phyloP scores from a whole-genome alignment of 2,888 invertebrate species.

The Agrotis exclamationis region DNA sequence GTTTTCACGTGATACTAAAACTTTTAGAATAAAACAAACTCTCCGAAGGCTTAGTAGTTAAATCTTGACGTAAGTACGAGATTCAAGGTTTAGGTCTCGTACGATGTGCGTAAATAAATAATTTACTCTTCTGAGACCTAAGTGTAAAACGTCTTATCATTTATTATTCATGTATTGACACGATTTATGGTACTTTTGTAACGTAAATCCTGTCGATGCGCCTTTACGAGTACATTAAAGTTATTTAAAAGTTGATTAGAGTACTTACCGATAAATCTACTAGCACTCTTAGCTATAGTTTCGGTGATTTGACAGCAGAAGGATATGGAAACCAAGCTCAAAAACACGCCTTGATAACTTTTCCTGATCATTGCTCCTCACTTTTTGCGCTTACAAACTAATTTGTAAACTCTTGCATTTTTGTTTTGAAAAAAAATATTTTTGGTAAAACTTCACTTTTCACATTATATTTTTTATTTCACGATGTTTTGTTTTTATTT shows the following conservation, averaged over 20 bases:
- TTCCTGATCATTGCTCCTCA: conserved; percentile 85
- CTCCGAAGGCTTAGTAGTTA: conserved; percentile 51
- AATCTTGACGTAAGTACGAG: conserved; percentile 55
- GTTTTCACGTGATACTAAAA: conserved; percentile 44
- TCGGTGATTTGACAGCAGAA: conserved; percentile 89
- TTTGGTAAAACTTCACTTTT: conserved; percentile 57
- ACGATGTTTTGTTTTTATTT: conserved; percentile 40
- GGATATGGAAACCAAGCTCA: conserved; percentile 88
- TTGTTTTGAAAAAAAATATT: conserved; percentile 48
- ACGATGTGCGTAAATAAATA: conserved; percentile 60
- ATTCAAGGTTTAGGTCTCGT: conserved; percentile 58
- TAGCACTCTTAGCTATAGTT: conserved; percentile 88
- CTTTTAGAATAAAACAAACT: conserved; percentile 48
- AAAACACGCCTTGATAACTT: conserved; percentile 87
- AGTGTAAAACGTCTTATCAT: conserved; percentile 59
- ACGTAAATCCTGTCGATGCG: conserved; percentile 48
- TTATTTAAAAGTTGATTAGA: conserved; percentile 26
- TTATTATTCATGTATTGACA: conserved; percentile 61
- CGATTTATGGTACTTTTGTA: conserved; percentile 57
- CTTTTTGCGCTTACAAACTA: conserved; percentile 65
- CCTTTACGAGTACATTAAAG: conserved; percentile 31
- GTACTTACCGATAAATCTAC: conserved; percentile 87
- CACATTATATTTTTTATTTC: conserved; percentile 55
- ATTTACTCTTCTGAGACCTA: conserved; percentile 60
- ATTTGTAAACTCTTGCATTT: conserved; percentile 64